Conservation (phyloP, 1,140 invertebrate species). For the Cyrtorhinus lividipennis region DNA sequence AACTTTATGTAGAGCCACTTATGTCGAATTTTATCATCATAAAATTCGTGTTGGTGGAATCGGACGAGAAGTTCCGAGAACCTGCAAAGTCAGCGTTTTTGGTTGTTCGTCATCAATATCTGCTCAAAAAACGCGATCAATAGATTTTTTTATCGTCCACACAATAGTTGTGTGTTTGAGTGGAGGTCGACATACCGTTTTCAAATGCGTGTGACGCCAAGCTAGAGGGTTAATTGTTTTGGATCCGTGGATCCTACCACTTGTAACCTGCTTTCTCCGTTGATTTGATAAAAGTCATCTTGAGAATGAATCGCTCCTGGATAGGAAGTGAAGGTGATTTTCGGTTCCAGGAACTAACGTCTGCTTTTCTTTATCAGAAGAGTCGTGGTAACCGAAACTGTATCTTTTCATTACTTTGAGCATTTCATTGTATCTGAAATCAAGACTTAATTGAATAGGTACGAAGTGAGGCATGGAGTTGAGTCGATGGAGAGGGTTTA, state of each 20-base stretch:
- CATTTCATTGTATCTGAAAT: slow-evolving; percentile 63
- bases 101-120: slow-evolving; percentile 61
- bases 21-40: too few relatives aligned
- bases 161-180: too few relatives aligned
- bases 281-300: slow-evolving; percentile 68
- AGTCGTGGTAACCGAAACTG: slow-evolving; percentile 58
- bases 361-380: slow-evolving; percentile 31
- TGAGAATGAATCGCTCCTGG: slow-evolving; percentile 72
- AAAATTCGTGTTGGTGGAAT: too few relatives aligned
- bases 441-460: too few relatives aligned
- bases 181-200: too few relatives aligned
- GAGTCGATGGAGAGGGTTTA: too few relatives aligned
- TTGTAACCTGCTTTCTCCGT: slow-evolving; percentile 25
- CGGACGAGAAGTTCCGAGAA: too few relatives aligned
- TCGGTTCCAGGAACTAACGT: slow-evolving; percentile 42
- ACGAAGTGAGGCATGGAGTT: too few relatives aligned
- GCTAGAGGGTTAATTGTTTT: not conserved
- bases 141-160: too few relatives aligned
- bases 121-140: too few relatives aligned
- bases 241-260: not conserved
- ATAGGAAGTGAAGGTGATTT: slow-evolving; percentile 66
- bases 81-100: too few relatives aligned
- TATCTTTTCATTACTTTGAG: slow-evolving; percentile 79
- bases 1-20: too few relatives aligned
- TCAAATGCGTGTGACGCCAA: not conserved